phyloP scores from a whole-genome alignment of 2,888 invertebrate species.

The Limnephilus marmoratus region DNA sequence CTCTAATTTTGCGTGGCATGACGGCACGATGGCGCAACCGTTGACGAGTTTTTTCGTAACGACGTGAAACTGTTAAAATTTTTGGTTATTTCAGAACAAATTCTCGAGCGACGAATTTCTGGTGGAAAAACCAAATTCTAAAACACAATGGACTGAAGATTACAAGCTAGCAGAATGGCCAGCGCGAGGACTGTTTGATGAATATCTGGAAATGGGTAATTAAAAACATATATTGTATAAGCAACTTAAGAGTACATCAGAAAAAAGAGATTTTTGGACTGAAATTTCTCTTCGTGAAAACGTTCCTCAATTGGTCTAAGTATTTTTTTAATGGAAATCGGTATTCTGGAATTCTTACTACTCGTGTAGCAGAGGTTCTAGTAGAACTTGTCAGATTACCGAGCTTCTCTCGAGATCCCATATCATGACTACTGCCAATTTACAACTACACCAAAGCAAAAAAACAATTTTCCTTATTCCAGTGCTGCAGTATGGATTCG shows the following conservation, averaged over 20 bases:
- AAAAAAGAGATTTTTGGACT: too few species aligned
- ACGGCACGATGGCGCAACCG: background rate
- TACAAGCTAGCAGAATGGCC: conserved; percentile 91
- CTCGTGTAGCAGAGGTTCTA: too few species aligned
- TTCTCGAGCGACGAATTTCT: background rate
- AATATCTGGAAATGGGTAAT: conserved; percentile 98
- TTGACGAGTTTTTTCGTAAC: background rate
- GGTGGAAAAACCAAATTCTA: background rate
- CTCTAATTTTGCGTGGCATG: background rate
- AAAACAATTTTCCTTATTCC: conserved; percentile 67
- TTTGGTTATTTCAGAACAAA: background rate
- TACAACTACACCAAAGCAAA: background rate
- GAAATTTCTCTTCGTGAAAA: too few species aligned
- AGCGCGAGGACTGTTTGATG: conserved; percentile 92
- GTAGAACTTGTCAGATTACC: too few species aligned
- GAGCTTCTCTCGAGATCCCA: too few species aligned
- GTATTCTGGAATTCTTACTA: too few species aligned
- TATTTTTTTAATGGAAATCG: too few species aligned
- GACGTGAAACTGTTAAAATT: background rate
- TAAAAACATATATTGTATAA: background rate
- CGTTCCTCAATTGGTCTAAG: too few species aligned
- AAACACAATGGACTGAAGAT: conserved; percentile 90
- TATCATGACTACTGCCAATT: background rate
- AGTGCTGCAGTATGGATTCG: conserved; percentile 98
- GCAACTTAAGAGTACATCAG: background rate